A percentile compares a stretch with the other conserved stretches of the same genome.
Conservation (phyloP, 1,140 invertebrate genomes). For the Cotesia chilonis region DNA sequence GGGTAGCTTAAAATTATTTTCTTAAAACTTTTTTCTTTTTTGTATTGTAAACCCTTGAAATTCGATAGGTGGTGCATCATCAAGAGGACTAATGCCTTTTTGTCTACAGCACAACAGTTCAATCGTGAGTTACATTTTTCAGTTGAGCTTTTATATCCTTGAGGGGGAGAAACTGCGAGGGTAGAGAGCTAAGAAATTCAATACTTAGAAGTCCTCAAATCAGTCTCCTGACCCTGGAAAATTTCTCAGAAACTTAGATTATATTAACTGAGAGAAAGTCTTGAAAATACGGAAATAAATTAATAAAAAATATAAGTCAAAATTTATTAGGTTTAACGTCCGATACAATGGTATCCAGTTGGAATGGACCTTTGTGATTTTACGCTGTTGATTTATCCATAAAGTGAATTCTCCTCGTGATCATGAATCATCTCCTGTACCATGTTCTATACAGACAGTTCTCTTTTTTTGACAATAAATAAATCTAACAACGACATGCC, state of each 20-base stretch:
- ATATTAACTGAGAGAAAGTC: neutral
- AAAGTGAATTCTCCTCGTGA: conserved; percentile 19
- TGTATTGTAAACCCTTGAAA: conserved; percentile 29
- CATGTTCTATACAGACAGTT: conserved; percentile 1
- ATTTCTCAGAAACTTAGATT: conserved; percentile 30
- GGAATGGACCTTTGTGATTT: neutral
- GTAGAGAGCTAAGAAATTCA: conserved; percentile 34
- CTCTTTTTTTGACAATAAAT: conserved; percentile 4
- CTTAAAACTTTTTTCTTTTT: conserved; percentile 14
- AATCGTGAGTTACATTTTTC: conserved; percentile 40
- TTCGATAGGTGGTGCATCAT: conserved; percentile 33
- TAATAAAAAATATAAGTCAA: neutral
- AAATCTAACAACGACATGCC: conserved; percentile 14
- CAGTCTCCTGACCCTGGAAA: conserved; percentile 19
- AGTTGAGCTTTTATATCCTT: conserved; percentile 34
- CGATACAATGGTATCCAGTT: conserved; percentile 8
- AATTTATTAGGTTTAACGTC: conserved; percentile 4
- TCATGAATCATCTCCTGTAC: conserved; percentile 39
- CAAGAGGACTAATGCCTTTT: conserved; percentile 28
- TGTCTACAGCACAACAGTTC: neutral
- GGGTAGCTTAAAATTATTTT: conserved; percentile 35
- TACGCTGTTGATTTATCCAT: conserved; percentile 7
- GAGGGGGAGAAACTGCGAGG: neutral
- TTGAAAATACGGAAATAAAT: conserved; percentile 22
- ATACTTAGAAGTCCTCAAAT: conserved; percentile 29